These are phyloP conservation scores for Ariolimax columbianus DNA, from an alignment of 2,888 invertebrate species.

Conservation along the genomic window DNA sequence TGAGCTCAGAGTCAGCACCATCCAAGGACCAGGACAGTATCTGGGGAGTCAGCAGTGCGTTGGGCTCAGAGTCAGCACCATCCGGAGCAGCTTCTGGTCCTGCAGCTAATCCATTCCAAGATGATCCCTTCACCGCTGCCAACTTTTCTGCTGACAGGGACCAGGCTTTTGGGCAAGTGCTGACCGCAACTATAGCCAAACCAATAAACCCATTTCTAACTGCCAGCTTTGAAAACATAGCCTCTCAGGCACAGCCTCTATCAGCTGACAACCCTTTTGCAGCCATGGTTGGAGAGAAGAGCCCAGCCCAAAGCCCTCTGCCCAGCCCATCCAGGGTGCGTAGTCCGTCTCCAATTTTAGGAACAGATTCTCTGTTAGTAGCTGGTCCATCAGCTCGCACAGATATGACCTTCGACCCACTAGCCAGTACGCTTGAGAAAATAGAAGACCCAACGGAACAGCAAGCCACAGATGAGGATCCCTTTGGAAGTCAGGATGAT, in stretches of 20 bases:
- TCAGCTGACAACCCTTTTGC: conserved; percentile 51
- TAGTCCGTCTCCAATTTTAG: conserved; percentile 13
- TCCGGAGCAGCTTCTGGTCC: conserved; percentile 50
- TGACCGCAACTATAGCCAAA: conserved; percentile 32
- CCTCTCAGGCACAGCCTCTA: conserved; percentile 38
- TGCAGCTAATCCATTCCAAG: conserved; percentile 69
- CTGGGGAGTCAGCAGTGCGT: conserved; percentile 48
- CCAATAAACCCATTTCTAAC: conserved; percentile 59
- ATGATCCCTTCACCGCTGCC: conserved; percentile 67
- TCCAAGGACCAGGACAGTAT: conserved; percentile 47
- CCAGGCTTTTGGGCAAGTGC: conserved; percentile 35
- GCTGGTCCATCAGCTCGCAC: conserved; percentile 7
- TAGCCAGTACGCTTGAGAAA: conserved; percentile 51
- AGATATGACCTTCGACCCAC: conserved; percentile 64
- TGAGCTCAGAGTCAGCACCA: conserved; percentile 44
- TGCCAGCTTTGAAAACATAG: conserved; percentile 61
- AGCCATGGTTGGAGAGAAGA: conserved; percentile 37
- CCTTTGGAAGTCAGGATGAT: background rate
- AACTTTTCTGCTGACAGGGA: conserved; percentile 54
- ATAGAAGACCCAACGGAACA: background rate
- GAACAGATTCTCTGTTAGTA: conserved; percentile 35
- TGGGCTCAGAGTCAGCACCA: conserved; percentile 37
- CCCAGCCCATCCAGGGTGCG: conserved; percentile 20
- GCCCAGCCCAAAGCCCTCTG: conserved; percentile 24
- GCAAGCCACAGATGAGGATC: background rate